Percentiles rank a stretch among this genome's conserved stretches.
phyloP scores from a whole-genome alignment of 2,888 invertebrate species.

The Gryllus longicercus region DNA sequence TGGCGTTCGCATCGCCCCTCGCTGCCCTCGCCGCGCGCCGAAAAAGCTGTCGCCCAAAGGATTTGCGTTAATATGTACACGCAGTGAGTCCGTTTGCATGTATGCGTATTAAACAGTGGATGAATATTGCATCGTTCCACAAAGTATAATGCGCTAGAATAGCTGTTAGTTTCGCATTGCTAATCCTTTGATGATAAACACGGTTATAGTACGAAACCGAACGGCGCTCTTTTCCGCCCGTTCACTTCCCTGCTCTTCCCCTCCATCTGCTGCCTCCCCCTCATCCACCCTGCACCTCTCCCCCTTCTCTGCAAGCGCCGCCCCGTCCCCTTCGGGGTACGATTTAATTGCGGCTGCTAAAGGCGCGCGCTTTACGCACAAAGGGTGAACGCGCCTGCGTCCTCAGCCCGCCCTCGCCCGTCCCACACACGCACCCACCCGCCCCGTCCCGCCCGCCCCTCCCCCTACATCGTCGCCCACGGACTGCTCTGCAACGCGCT shows the following conservation, averaged over 20 bases:
- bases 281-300: background rate
- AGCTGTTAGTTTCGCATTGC: slow-evolving; percentile 17
- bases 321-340: too few species aligned
- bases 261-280: background rate
- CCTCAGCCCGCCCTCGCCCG: too few species aligned
- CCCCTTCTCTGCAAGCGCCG: too few species aligned
- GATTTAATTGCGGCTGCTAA: too few species aligned
- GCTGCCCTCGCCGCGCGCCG: background rate
- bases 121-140: slow-evolving; percentile 1
- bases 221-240: background rate
- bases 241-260: background rate
- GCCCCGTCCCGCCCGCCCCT: too few species aligned
- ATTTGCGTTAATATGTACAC: slow-evolving; percentile 17
- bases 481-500: too few species aligned
- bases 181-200: slow-evolving; percentile 4
- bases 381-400: too few species aligned
- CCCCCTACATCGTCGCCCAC: too few species aligned
- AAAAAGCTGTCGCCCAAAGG: slow-evolving; percentile 17
- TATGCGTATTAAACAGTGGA: background rate
- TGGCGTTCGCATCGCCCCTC: background rate
- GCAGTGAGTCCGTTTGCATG: slow-evolving; percentile 2
- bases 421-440: too few species aligned
- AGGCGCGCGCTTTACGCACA: too few species aligned
- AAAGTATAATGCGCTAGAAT: slow-evolving; percentile 7
- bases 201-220: background rate